These are phyloP conservation scores for Tuta absoluta DNA, from an alignment of 2,888 invertebrate genomes.

Conservation along the genomic window DNA sequence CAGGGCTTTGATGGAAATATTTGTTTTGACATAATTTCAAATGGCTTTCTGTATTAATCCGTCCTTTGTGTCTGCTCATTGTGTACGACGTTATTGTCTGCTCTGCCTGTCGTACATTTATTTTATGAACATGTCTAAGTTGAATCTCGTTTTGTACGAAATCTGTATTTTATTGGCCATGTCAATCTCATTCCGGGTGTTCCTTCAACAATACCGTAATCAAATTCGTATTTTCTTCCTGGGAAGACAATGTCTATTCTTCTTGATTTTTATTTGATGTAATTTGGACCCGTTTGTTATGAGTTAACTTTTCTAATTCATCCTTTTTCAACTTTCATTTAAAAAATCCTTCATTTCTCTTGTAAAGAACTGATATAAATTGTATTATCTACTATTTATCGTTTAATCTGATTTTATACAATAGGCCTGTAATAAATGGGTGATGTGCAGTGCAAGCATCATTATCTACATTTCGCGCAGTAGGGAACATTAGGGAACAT, in stretches of 20 bases:
- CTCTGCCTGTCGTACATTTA: slow-evolving; percentile 9
- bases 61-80: slow-evolving; percentile 5
- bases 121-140: slow-evolving; percentile 9
- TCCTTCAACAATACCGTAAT: slow-evolving; percentile 9
- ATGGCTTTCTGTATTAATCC: slow-evolving; percentile 18
- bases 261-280: not conserved
- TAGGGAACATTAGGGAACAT: slow-evolving; percentile 47
- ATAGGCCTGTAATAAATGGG: slow-evolving; percentile 18
- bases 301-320: not conserved
- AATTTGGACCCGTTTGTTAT: not conserved
- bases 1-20: slow-evolving; percentile 11
- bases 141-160: not conserved
- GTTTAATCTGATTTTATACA: not conserved
- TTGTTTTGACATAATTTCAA: slow-evolving; percentile 19
- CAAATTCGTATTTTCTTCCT: not conserved
- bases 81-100: not conserved
- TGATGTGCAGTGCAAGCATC: slow-evolving; percentile 27
- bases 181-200: not conserved
- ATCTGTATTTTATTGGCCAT: slow-evolving; percentile 1
- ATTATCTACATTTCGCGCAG: slow-evolving; percentile 26
- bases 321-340: not conserved
- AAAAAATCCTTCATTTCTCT: not conserved
- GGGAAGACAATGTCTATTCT: not conserved
- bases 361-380: not conserved
- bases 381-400: no score